phyloP scores from a whole-genome alignment of 2,888 invertebrate species.

The Yponomeuta evonymella region DNA sequence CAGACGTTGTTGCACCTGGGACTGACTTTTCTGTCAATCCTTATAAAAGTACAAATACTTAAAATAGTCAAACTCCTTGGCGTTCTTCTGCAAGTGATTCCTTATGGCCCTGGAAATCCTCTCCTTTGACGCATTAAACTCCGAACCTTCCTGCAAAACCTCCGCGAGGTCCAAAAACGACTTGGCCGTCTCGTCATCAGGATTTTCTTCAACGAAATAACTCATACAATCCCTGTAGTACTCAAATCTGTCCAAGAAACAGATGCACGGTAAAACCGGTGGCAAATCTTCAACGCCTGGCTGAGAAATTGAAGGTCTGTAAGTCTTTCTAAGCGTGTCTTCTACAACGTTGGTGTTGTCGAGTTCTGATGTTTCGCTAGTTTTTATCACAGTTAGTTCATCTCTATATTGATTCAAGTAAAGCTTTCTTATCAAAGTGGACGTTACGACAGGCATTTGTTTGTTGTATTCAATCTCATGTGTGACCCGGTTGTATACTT shows the following conservation, averaged over 20 bases:
- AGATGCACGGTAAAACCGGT: conserved; percentile 37
- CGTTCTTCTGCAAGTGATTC: conserved; percentile 14
- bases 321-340: neutral
- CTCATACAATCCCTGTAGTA: conserved; percentile 45
- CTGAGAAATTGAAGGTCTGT: neutral
- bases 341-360: neutral
- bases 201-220: conserved; percentile 39
- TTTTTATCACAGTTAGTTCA: too few relatives aligned
- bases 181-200: conserved; percentile 35
- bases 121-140: conserved; percentile 40
- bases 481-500: conserved; percentile 36
- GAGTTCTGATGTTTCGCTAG: neutral
- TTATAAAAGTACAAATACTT: conserved; percentile 45
- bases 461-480: conserved; percentile 41
- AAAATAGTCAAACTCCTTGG: conserved; percentile 31
- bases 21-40: neutral
- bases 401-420: conserved; percentile 30
- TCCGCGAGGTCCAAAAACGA: conserved; percentile 37
- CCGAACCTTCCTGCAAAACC: conserved; percentile 33
- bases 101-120: conserved; percentile 27
- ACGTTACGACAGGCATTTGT: conserved; percentile 44
- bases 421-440: conserved; percentile 48
- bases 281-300: conserved; percentile 8
- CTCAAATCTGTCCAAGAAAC: conserved; percentile 39
- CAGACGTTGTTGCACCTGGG: too few relatives aligned